Conservation (phyloP, 2,797 vertebrate genomes). For the Siniperca scherzeri region DNA sequence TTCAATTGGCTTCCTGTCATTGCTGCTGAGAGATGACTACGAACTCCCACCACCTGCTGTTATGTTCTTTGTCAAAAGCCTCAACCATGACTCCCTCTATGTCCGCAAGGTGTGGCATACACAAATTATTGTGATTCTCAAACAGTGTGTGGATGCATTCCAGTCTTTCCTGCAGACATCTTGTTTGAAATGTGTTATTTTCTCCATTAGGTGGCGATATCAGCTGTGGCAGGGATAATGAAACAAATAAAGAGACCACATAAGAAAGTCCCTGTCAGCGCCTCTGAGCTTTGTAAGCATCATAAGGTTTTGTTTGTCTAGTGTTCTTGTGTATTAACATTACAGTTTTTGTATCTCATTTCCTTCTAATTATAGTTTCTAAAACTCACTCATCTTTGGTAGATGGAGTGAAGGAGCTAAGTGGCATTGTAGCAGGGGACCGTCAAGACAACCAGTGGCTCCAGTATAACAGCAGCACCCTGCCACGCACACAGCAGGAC, state of each 20-base stretch:
- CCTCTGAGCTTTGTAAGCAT: slow-evolving; percentile 91
- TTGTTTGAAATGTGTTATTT: slow-evolving; percentile 42
- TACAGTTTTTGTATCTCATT: background rate
- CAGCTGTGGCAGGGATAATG: slow-evolving; percentile 95
- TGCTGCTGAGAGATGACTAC: slow-evolving; percentile 94
- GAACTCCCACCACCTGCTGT: slow-evolving; percentile 91
- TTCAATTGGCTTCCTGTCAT: slow-evolving; percentile 93
- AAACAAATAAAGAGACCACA: slow-evolving; percentile 96
- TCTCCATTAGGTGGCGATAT: slow-evolving; percentile 93
- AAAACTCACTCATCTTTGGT: background rate
- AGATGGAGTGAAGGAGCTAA: slow-evolving; percentile 86
- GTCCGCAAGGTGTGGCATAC: slow-evolving; percentile 92
- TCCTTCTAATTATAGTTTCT: background rate
- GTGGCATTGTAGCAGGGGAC: slow-evolving; percentile 88
- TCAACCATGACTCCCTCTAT: slow-evolving; percentile 96
- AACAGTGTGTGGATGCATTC: background rate
- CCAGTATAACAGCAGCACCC: slow-evolving; percentile 90
- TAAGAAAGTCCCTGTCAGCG: slow-evolving; percentile 91
- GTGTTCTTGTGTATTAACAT: background rate
- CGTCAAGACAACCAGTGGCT: slow-evolving; percentile 96
- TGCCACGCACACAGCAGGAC: slow-evolving; percentile 91
- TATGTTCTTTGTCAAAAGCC: slow-evolving; percentile 94
- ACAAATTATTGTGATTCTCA: slow-evolving; percentile 5
- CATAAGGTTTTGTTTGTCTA: background rate
- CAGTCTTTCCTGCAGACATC: background rate